A percentile compares a stretch with the other conserved stretches of the same genome.
phyloP scores from a whole-genome alignment of 2,888 invertebrate species.

The Incurvaria masculella region DNA sequence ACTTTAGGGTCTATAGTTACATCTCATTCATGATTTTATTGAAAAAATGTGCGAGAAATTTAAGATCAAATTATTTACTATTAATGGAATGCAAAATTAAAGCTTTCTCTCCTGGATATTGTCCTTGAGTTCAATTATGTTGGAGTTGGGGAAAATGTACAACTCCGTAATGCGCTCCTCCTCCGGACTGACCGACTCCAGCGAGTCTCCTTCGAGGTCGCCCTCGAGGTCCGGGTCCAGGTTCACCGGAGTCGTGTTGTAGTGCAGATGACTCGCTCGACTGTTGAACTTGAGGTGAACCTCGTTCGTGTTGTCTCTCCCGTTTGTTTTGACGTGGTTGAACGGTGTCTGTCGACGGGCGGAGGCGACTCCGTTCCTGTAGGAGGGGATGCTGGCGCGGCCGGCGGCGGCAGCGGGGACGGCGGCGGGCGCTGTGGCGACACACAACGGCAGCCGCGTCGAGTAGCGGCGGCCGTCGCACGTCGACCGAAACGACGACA shows the following conservation, averaged over 20 bases:
- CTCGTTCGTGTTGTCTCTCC: background rate
- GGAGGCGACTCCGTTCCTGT: background rate
- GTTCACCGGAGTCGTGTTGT: background rate
- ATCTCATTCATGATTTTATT: too few relatives aligned
- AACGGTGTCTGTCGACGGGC: background rate
- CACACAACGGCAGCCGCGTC: conserved; percentile 18
- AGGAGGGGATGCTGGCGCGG: background rate
- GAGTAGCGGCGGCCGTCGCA: conserved; percentile 39
- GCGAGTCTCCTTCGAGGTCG: background rate
- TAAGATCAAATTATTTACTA: too few relatives aligned
- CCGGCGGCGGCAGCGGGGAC: background rate
- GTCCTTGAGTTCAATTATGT: conserved; percentile 46
- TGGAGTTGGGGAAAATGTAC: conserved; percentile 48
- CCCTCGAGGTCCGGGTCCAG: background rate
- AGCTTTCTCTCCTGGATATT: conserved; percentile 6
- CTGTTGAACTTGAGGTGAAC: background rate
- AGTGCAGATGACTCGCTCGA: background rate
- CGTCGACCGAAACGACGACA: conserved; percentile 43
- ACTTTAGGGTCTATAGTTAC: too few relatives aligned
- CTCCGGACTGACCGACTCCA: background rate
- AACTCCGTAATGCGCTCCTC: conserved; percentile 40
- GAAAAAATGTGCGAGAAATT: too few relatives aligned
- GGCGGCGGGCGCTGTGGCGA: background rate
- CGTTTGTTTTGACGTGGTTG: background rate
- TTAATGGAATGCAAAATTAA: background rate